Evolutionary conservation across 1,140 invertebrate species (phyloP).

Genomic region (Drosophila lacertosa): DNA sequence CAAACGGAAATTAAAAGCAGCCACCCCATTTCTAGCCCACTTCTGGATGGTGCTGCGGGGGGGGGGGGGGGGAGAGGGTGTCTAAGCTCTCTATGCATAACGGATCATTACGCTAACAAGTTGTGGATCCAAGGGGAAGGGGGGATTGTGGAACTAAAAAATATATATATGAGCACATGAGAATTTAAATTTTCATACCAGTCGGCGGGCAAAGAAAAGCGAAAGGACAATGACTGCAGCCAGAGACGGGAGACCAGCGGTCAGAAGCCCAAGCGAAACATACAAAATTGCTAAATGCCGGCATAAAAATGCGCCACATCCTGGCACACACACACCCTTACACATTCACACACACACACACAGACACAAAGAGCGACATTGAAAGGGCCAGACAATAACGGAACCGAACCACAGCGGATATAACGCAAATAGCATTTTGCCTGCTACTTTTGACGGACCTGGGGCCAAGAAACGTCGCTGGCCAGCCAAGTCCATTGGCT

Average conservation of each 20-base stretch:
- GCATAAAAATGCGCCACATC: conserved; percentile 49
- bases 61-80: too few relatives aligned
- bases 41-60: conserved; percentile 17
- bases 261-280: conserved; percentile 22
- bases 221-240: conserved; percentile 31
- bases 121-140: neutral
- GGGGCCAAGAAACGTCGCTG: neutral
- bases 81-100: conserved; percentile 64
- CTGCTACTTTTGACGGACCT: conserved; percentile 21
- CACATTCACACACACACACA: neutral
- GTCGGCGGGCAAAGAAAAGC: conserved; percentile 40
- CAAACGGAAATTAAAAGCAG: conserved; percentile 71
- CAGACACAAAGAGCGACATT: neutral
- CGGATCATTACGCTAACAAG: conserved; percentile 72
- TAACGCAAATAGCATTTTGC: conserved; percentile 52
- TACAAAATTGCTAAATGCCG: conserved; percentile 51
- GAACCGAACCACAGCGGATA: conserved; percentile 42
- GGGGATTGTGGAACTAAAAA: conserved; percentile 25
- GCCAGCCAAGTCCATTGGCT: conserved; percentile 7
- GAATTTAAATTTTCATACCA: conserved; percentile 43
- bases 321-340: conserved; percentile 26
- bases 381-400: conserved; percentile 26
- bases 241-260: neutral
- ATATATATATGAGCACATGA: conserved; percentile 42
- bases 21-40: conserved; percentile 2